These are phyloP conservation scores for Alcedo atthis DNA, from an alignment of 2,797 vertebrate genomes.

Conservation along the genomic window DNA sequence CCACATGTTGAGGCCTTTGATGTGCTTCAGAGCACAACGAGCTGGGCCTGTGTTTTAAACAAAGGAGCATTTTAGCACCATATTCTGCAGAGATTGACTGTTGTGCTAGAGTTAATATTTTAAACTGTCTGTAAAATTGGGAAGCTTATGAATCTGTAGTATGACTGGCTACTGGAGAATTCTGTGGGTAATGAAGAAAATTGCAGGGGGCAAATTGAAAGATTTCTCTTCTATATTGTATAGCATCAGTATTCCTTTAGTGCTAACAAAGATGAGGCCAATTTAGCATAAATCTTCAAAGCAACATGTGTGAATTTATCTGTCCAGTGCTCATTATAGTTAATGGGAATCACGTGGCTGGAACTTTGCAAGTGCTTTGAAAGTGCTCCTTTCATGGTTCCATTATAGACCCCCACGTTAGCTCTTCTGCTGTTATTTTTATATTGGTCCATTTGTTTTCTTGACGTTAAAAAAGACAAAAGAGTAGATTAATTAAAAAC, in stretches of 20 bases:
- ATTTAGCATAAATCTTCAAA: slow-evolving; percentile 61
- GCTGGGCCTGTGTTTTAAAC: neutral
- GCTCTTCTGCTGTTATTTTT: slow-evolving; percentile 34
- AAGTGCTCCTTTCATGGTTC: slow-evolving; percentile 30
- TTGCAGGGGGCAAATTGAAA: slow-evolving; percentile 66
- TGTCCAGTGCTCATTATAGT: slow-evolving; percentile 54
- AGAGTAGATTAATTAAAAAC: slow-evolving; percentile 43
- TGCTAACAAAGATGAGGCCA: slow-evolving; percentile 52
- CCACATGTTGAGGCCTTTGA: slow-evolving; percentile 43
- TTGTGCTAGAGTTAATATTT: slow-evolving; percentile 24
- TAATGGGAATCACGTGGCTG: slow-evolving; percentile 62
- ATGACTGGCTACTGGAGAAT: slow-evolving; percentile 41
- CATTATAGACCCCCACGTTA: neutral
- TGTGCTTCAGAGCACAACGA: slow-evolving; percentile 25
- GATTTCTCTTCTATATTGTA: neutral
- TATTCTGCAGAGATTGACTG: slow-evolving; percentile 5
- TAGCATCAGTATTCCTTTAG: slow-evolving; percentile 34
- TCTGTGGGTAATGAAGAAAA: slow-evolving; percentile 51
- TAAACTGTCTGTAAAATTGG: slow-evolving; percentile 38
- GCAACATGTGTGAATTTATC: slow-evolving; percentile 60
- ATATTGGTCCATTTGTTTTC: slow-evolving; percentile 60
- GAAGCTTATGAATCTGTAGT: slow-evolving; percentile 8
- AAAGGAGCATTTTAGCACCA: neutral
- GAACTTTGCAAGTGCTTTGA: slow-evolving; percentile 36
- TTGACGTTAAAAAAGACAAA: slow-evolving; percentile 35